Evolutionary conservation across 2,888 invertebrate species (phyloP), one percentile per base, ranked within the genome.

Genomic region (Poecilobothrus nobilitatus): DNA sequence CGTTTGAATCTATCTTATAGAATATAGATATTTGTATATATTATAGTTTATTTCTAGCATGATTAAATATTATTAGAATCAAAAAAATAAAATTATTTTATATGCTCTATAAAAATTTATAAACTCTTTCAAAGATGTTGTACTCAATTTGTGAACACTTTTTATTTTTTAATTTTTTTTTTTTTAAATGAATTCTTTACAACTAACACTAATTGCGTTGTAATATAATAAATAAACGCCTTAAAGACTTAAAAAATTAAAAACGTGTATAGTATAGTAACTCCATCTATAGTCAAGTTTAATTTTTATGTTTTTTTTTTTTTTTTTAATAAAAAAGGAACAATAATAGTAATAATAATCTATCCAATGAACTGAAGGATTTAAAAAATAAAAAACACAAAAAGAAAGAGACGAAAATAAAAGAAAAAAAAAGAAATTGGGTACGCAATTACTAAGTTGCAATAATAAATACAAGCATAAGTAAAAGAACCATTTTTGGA

Each of bases 141-240:
- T 53, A 53, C 53, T 53, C 53, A 53, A 53, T 53, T 53, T 53
- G 41, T 15, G 15, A 41, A 53, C 15, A 53, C 7, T 2, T 18
- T 18, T 27, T 27, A 5, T 27, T 27, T 27, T 27, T 4, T 4
- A 4, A 4, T 27, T 27, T 27, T 27, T 27, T 27, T 27, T 27
- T 27, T 4, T 53, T 53, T 53, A 18, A 53, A 53, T 53, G 15
- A 53, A 53, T 53, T 53, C 53, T 53, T 53, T 53, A 53, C 53
- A 53, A 53, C 53, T 18, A 53, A 53, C 53, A 53, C 53, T 53
- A 53, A 53, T 53, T 53, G 53, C 53, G 15, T 53, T 53, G 53
- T 18, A 53, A 53, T 53, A 12, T 53, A 53, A 53, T 53, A 53
- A 53, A 53, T 53, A 53, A 53, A 53, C 53, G 53, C 53, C 53